phyloP scores from a whole-genome alignment of 2,113 vertebrate genomes.

The Rana temporaria region DNA sequence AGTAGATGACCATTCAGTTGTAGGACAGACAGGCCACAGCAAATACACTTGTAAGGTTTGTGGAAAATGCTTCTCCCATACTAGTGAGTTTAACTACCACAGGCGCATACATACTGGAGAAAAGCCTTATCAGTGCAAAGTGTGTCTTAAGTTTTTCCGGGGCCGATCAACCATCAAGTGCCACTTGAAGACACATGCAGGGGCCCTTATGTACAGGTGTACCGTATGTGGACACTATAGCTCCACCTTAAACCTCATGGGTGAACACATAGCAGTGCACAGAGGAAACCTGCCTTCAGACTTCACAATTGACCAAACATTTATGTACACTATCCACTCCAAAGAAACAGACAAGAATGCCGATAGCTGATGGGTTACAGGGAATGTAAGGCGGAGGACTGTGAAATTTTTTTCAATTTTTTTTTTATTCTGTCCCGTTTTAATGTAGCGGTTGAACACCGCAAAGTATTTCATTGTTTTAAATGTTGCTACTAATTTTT shows the following conservation, averaged over 20 bases:
- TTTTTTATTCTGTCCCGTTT: conserved; percentile 37
- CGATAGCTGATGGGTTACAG: conserved; percentile 78
- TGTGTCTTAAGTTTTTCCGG: conserved; percentile 95
- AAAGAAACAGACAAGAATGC: conserved; percentile 86
- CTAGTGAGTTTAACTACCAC: conserved; percentile 97
- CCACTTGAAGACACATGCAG: conserved; percentile 96
- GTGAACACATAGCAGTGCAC: conserved; percentile 93
- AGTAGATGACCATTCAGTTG: conserved; percentile 67
- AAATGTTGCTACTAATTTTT: conserved; percentile 21
- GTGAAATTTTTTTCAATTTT: conserved; percentile 20
- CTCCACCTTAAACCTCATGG: conserved; percentile 96
- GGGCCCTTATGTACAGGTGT: conserved; percentile 97
- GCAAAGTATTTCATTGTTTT: conserved; percentile 15
- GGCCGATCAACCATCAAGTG: conserved; percentile 98
- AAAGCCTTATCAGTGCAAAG: conserved; percentile 98
- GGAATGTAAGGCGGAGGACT: not conserved
- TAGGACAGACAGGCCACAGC: conserved; percentile 73
- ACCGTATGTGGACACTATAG: conserved; percentile 93
- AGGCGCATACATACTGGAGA: conserved; percentile 95
- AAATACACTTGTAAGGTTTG: conserved; percentile 97
- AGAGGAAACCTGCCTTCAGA: conserved; percentile 90
- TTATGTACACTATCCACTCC: conserved; percentile 98
- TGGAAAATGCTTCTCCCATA: conserved; percentile 94
- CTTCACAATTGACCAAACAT: conserved; percentile 98
- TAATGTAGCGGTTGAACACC: conserved; percentile 10